Percentiles rank a stretch among this genome's conserved stretches.
Conservation (phyloP, 1,140 invertebrate species). For the Scaptomyza graminum region DNA sequence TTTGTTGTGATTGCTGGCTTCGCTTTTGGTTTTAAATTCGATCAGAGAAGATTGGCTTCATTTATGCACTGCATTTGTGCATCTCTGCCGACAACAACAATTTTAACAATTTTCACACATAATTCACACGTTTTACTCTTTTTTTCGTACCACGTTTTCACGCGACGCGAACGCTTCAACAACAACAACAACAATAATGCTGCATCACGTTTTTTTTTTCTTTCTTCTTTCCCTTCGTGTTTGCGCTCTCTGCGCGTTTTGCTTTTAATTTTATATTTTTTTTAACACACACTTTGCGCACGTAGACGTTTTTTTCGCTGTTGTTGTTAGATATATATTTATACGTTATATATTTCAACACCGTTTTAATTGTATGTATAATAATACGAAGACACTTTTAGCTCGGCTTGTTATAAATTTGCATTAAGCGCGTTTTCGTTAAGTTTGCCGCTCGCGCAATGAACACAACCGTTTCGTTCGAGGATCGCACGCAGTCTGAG, state of each 20-base stretch:
- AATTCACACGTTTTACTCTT: constrained; percentile 59
- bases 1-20: constrained; percentile 79
- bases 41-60: constrained; percentile 32
- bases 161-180: constrained; percentile 57
- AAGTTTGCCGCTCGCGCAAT: constrained; percentile 46
- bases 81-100: constrained; percentile 60
- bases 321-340: constrained; percentile 29
- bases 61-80: constrained; percentile 45
- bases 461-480: constrained; percentile 76
- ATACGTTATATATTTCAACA: constrained; percentile 7
- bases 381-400: constrained; percentile 32
- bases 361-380: constrained; percentile 16
- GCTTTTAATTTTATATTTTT: constrained; percentile 39
- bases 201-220: constrained; percentile 66
- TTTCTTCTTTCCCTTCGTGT: constrained; percentile 33
- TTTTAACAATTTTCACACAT: constrained; percentile 76
- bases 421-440: constrained; percentile 45
- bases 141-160: constrained; percentile 2
- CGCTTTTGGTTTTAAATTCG: constrained; percentile 41
- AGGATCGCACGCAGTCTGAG: constrained; percentile 77
- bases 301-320: constrained; percentile 52
- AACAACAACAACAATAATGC: constrained; percentile 10
- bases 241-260: constrained; percentile 35
- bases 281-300: constrained; percentile 67
- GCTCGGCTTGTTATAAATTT: constrained; percentile 35